Conservation (phyloP, 2,113 vertebrate species). For the Neolamprologus ventralis region DNA sequence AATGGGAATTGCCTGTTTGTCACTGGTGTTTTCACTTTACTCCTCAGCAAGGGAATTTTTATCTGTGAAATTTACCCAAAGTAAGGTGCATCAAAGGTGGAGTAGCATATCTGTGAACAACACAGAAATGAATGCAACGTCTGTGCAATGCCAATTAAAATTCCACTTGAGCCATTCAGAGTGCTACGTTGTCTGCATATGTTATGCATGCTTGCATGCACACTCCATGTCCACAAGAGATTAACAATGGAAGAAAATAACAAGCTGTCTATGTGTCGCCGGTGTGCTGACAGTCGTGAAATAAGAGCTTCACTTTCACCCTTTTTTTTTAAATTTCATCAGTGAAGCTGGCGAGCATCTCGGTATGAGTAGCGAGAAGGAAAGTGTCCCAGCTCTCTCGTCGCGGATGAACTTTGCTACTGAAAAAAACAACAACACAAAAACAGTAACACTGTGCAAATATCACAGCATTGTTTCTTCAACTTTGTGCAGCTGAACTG, state of each 20-base stretch:
- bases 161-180: background rate
- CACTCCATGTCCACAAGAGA: background rate
- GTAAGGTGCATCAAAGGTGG: background rate
- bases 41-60: background rate
- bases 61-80: background rate
- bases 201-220: background rate
- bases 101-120: background rate
- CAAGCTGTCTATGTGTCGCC: background rate
- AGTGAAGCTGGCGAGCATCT: background rate
- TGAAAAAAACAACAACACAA: background rate
- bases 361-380: background rate
- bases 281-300: background rate
- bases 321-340: rapidly evolving
- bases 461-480: background rate
- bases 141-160: constrained; percentile 29
- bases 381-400: background rate
- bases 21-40: background rate
- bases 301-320: background rate
- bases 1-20: background rate
- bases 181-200: background rate
- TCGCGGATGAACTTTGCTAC: background rate
- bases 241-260: background rate
- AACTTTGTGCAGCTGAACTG: background rate
- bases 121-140: background rate
- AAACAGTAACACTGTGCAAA: background rate